phyloP scores from a whole-genome alignment of 2,797 vertebrate genomes.

The Sebastiscus albofasciatus region DNA sequence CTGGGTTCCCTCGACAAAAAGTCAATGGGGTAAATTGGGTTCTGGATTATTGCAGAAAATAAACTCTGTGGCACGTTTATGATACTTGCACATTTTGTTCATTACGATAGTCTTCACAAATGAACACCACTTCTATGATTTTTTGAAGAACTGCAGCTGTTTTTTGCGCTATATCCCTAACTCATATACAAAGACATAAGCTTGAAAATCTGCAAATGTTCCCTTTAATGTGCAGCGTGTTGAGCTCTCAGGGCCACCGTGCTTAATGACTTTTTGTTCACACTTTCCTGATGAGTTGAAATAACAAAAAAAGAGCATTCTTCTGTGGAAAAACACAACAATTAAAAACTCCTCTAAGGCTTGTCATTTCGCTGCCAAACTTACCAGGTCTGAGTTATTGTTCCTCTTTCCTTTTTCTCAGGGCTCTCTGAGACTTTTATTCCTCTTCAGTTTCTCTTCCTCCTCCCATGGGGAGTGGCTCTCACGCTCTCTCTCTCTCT shows the following conservation, averaged over 20 bases:
- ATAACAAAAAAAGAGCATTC: neutral
- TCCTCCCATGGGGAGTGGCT: neutral
- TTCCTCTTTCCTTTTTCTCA: neutral
- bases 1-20: too few species aligned
- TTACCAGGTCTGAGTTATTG: neutral
- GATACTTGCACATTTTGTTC: too few species aligned
- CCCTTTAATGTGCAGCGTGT: neutral
- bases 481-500: neutral
- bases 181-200: neutral
- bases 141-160: too few species aligned
- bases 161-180: too few species aligned
- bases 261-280: neutral
- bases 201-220: neutral
- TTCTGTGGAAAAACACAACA: neutral
- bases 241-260: neutral
- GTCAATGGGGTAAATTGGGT: too few species aligned
- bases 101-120: too few species aligned
- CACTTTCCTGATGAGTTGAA: neutral
- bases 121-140: too few species aligned
- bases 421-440: neutral
- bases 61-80: too few species aligned
- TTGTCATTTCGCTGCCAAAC: neutral
- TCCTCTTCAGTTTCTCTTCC: neutral
- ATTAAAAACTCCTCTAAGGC: neutral
- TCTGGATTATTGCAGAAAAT: too few species aligned